Conservation (phyloP, 2,113 vertebrate genomes). For the Carassius gibelio region DNA sequence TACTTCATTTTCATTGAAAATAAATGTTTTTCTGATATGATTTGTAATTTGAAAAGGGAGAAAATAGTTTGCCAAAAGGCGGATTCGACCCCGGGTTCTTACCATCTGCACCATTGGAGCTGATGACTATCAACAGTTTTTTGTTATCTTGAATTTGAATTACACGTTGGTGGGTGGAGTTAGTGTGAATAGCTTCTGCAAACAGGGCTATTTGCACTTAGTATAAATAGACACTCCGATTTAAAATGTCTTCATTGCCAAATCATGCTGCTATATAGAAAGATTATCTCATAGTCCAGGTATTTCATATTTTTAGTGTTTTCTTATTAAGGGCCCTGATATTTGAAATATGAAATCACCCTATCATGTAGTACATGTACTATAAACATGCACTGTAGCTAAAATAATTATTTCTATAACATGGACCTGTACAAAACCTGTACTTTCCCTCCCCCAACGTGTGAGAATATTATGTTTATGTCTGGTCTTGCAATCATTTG, state of each 20-base stretch:
- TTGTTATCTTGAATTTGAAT: no score
- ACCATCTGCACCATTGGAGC: no score
- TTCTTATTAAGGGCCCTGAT: background rate
- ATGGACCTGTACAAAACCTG: background rate
- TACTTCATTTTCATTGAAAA: no score
- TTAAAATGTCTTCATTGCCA: background rate
- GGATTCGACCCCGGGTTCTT: no score
- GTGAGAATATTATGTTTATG: background rate
- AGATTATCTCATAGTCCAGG: background rate
- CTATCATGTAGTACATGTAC: background rate
- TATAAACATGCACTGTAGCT: background rate
- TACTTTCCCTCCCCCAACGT: no score
- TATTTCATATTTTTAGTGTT: background rate
- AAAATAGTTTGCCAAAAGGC: no score
- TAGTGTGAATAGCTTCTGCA: no score
- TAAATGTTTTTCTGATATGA: no score
- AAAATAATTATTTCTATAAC: background rate
- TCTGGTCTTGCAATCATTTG: slow-evolving; percentile 10
- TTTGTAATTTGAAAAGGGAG: no score
- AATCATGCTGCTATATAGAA: background rate
- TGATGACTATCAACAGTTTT: no score
- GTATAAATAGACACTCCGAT: background rate
- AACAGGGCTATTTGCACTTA: no score
- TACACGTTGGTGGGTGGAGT: no score
- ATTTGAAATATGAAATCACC: background rate